Percentiles rank a stretch among this genome's conserved stretches.
Conservation (phyloP, 1,140 invertebrate genomes). For the Harpegnathos saltator region DNA sequence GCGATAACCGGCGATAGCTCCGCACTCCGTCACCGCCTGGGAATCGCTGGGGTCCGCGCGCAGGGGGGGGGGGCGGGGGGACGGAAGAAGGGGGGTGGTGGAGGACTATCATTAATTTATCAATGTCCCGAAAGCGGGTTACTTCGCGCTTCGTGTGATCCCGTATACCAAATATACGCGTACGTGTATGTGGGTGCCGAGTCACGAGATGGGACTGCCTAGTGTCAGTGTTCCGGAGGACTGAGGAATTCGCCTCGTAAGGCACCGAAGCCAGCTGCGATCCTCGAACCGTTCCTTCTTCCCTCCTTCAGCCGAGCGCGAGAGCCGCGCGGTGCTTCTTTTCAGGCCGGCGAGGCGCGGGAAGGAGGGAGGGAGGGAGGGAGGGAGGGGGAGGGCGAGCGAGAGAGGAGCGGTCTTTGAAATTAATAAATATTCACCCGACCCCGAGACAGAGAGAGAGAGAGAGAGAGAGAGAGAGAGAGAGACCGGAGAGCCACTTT, state of each 20-base stretch:
- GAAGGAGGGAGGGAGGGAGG: no score
- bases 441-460: no score
- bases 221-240: slow-evolving; percentile 73
- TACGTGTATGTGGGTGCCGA: slow-evolving; percentile 72
- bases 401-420: slow-evolving; percentile 62
- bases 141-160: slow-evolving; percentile 60
- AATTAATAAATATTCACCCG: slow-evolving; percentile 75
- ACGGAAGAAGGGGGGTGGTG: no score
- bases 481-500: neutral
- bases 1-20: neutral
- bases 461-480: no score
- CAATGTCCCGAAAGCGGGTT: slow-evolving; percentile 63
- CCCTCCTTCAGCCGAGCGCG: slow-evolving; percentile 59
- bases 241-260: slow-evolving; percentile 79
- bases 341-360: slow-evolving; percentile 57
- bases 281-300: slow-evolving; percentile 54
- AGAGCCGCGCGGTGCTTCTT: slow-evolving; percentile 61
- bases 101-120: slow-evolving; percentile 57
- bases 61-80: no score
- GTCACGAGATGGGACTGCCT: slow-evolving; percentile 72
- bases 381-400: slow-evolving; percentile 12
- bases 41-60: slow-evolving; percentile 21
- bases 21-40: slow-evolving; percentile 10
- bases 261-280: slow-evolving; percentile 72
- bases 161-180: slow-evolving; percentile 58